Percentiles rank a stretch among this genome's conserved stretches.
Conservation (phyloP, 1,140 invertebrate species). For the Teleogryllus occipitalis region DNA sequence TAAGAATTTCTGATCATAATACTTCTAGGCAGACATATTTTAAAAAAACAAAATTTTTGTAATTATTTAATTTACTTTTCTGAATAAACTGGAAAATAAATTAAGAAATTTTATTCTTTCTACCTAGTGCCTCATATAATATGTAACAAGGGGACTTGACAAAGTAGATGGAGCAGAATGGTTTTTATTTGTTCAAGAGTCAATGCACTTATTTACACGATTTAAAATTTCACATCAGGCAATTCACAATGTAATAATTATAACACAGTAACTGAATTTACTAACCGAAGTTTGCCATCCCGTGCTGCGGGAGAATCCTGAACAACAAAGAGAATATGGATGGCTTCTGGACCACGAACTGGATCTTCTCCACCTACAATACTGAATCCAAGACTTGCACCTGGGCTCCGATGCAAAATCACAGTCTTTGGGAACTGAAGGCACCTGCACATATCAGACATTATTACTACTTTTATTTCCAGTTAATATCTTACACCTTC, state of each 20-base stretch:
- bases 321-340: conserved; percentile 45
- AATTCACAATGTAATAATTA: neutral
- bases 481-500: neutral
- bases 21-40: too few relatives aligned
- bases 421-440: conserved; percentile 42
- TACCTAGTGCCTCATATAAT: too few relatives aligned
- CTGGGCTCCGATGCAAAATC: conserved; percentile 35
- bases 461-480: neutral
- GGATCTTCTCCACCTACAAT: conserved; percentile 44
- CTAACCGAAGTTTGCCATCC: conserved; percentile 38
- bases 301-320: conserved; percentile 41
- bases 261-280: neutral
- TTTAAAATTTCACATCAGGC: neutral
- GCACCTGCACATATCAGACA: conserved; percentile 29
- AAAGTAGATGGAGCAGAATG: neutral
- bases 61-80: too few relatives aligned
- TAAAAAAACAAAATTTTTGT: too few relatives aligned
- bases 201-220: neutral
- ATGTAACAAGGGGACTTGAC: too few relatives aligned
- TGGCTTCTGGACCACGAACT: conserved; percentile 37
- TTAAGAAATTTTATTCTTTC: too few relatives aligned
- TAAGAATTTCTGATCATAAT: too few relatives aligned
- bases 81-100: too few relatives aligned
- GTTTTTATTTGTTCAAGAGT: conserved; percentile 3
- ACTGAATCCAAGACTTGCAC: conserved; percentile 42